phyloP scores from a whole-genome alignment of 2,797 vertebrate genomes.

The Chelon labrosus region DNA sequence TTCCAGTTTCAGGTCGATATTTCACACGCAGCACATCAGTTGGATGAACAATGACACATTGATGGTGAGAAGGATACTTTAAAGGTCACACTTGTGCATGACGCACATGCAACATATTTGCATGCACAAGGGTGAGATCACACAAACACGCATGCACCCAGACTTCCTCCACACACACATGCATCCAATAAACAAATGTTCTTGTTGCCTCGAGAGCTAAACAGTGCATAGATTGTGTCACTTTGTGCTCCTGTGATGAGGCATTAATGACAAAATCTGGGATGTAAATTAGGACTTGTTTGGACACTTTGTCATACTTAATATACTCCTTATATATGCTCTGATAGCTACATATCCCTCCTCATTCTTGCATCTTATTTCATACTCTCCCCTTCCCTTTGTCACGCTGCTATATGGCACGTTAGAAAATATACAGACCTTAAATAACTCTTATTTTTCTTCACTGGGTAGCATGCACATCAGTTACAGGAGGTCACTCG shows the following conservation, averaged over 20 bases:
- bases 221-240: slow-evolving; percentile 44
- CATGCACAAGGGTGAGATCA: slow-evolving; percentile 40
- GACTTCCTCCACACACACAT: slow-evolving; percentile 27
- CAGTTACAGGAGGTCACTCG: slow-evolving; percentile 39
- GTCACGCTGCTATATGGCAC: neutral
- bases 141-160: slow-evolving; percentile 21
- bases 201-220: slow-evolving; percentile 31
- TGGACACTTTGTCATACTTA: neutral
- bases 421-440: slow-evolving; percentile 1
- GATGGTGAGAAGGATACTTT: slow-evolving; percentile 35
- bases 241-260: slow-evolving; percentile 32
- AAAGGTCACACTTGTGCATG: slow-evolving; percentile 31
- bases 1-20: slow-evolving; percentile 28
- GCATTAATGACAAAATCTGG: slow-evolving; percentile 18
- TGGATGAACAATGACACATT: slow-evolving; percentile 57
- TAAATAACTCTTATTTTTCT: slow-evolving; percentile 5
- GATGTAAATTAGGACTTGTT: neutral
- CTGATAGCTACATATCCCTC: neutral
- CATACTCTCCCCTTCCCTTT: neutral
- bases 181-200: slow-evolving; percentile 38
- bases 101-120: slow-evolving; percentile 43
- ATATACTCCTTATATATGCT: slow-evolving; percentile 14
- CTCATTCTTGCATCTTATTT: slow-evolving; percentile 14
- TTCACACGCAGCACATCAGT: slow-evolving; percentile 42
- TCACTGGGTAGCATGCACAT: slow-evolving; percentile 3